Evolutionary conservation across 2,888 invertebrate species (phyloP), one percentile per base, ranked within the genome.

Genomic region (Drosophila demipolita): DNA sequence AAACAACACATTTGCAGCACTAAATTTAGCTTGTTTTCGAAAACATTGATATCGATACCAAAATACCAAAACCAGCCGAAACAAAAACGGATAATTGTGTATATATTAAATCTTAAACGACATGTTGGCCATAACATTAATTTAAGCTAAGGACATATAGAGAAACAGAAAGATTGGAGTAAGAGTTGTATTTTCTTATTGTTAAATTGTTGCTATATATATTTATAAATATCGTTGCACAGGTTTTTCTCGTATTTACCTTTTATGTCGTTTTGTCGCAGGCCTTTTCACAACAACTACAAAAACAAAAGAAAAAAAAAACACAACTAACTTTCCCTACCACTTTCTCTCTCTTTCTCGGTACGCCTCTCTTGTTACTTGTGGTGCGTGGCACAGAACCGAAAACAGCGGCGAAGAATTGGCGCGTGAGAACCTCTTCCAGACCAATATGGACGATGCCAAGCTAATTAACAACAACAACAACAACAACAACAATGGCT

Each of bases 341-440:
- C 78, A 83, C 89, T 87, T 88, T 86, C 81, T 90, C 82, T 81
- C 84, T 84, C 71, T 73, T 32, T 66, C 57, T 68, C 66, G 50
- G 50, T 50, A 29, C 29, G 50, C 23, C 33, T 48, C 68, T 45
- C 61, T 73, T 45, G 36, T n/a, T 72, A 59, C 52, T 60, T 48
- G 45, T 45, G 45, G 45, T 45, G 45, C 33, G 73, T 17, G 66
- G 33, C 23, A 79, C 80, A 92, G 93, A 89, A 92, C 91, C 83
- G 69, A 72, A 59, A 91, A 91, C 87, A 89, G 62, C 71, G 52
- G 64, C 71, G 65, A 59, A 55, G 84, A 84, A 87, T 73, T 92
- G 74, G 91, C 92, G 66, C 91, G 91, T 83, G 93, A 93, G 80
- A 93, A 92, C 77, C 91, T 93, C 69, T 93, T 92, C 73, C 92